These are phyloP conservation scores for Psilanteris sp. DNA, from an alignment of 1,140 invertebrate genomes.

Conservation along the genomic window DNA sequence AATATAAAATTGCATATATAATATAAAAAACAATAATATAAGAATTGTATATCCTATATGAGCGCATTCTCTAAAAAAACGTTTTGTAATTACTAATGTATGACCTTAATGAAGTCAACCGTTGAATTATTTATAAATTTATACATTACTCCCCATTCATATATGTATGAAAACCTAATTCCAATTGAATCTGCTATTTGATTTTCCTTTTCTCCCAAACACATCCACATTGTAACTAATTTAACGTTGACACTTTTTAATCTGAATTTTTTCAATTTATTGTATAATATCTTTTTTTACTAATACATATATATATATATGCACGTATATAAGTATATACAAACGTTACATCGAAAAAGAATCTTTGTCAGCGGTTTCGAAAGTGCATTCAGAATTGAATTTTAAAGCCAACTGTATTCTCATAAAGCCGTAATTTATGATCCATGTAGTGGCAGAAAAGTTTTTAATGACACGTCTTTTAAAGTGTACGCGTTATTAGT, in stretches of 20 bases:
- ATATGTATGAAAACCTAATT: constrained; percentile 5
- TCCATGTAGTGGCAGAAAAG: constrained; percentile 14
- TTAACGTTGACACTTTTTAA: constrained; percentile 21
- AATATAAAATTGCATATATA: no score
- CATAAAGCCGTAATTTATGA: constrained; percentile 41
- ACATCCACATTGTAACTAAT: no score
- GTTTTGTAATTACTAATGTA: constrained; percentile 18
- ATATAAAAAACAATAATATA: no score
- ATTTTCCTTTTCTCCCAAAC: no score
- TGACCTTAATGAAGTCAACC: constrained; percentile 21
- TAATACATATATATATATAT: no score
- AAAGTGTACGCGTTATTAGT: constrained; percentile 57
- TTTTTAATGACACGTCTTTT: constrained; percentile 55
- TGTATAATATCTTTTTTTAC: no score
- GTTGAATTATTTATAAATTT: background rate
- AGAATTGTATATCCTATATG: no score
- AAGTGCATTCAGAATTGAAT: constrained; percentile 34
- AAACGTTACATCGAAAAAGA: constrained; percentile 8
- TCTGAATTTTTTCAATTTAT: constrained; percentile 37
- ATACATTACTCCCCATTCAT: constrained; percentile 19
- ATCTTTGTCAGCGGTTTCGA: constrained; percentile 3
- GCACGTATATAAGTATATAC: no score
- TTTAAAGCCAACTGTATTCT: constrained; percentile 8
- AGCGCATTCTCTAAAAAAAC: background rate
- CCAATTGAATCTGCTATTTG: no score